A percentile compares a stretch with the other conserved stretches of the same genome.
Conservation (phyloP, 2,113 vertebrate genomes). For the Pterophyllum scalare region DNA sequence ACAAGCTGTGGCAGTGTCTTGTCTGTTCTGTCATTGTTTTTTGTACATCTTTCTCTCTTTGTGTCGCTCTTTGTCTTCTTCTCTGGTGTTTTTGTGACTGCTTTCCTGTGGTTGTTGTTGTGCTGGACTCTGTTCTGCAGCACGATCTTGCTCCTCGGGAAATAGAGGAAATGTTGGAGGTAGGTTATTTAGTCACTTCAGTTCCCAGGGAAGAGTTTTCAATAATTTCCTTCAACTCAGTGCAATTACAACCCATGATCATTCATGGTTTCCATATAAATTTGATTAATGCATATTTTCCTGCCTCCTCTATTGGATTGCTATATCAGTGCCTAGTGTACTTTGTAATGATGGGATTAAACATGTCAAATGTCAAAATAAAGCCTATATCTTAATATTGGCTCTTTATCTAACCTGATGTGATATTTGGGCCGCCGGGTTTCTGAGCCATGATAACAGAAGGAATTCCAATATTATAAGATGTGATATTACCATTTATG, state of each 20-base stretch:
- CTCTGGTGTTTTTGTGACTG: slow-evolving; percentile 60
- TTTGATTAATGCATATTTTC: slow-evolving; percentile 51
- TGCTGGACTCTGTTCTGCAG: slow-evolving; percentile 73
- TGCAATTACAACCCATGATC: slow-evolving; percentile 38
- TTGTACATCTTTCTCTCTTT: slow-evolving; percentile 40
- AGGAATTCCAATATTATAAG: slow-evolving; percentile 71
- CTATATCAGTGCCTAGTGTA: slow-evolving; percentile 45
- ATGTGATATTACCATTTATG: slow-evolving; percentile 79
- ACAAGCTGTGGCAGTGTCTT: slow-evolving; percentile 26
- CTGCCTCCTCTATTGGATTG: slow-evolving; percentile 42
- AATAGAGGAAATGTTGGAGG: slow-evolving; percentile 83
- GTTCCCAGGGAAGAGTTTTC: slow-evolving; percentile 52
- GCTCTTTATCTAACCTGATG: slow-evolving; percentile 63
- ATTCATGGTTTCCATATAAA: slow-evolving; percentile 56
- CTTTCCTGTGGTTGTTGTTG: slow-evolving; percentile 71
- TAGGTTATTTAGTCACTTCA: slow-evolving; percentile 71
- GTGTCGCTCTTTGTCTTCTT: slow-evolving; percentile 54
- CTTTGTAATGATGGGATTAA: slow-evolving; percentile 50
- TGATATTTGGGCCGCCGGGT: slow-evolving; percentile 57
- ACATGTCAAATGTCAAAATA: slow-evolving; percentile 55
- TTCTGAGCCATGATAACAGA: slow-evolving; percentile 56
- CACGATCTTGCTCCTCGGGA: slow-evolving; percentile 77
- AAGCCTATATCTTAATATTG: slow-evolving; percentile 46
- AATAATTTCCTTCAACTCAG: slow-evolving; percentile 44
- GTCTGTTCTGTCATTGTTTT: slow-evolving; percentile 28